These are phyloP conservation scores for Smithornis capensis DNA, from an alignment of 2,113 vertebrate genomes.

Conservation along the genomic window DNA sequence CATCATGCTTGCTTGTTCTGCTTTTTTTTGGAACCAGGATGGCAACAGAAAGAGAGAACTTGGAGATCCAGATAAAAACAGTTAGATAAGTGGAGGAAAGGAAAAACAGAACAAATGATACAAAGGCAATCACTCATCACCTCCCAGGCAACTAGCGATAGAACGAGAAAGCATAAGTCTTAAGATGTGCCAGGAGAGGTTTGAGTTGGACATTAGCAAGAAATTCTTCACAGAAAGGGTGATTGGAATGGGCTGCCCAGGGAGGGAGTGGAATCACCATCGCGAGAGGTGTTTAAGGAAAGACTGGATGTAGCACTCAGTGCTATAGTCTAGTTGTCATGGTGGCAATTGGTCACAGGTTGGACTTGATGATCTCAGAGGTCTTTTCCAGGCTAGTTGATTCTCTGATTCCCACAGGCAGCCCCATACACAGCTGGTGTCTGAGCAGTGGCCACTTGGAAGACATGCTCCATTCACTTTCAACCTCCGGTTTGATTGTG, in stretches of 20 bases:
- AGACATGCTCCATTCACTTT: neutral
- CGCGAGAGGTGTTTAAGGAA: neutral
- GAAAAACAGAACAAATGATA: neutral
- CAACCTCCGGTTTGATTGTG: neutral
- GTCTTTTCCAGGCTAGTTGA: neutral
- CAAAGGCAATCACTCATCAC: neutral
- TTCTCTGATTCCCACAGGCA: neutral
- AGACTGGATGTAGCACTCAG: neutral
- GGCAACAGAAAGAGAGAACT: neutral
- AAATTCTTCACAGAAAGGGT: neutral
- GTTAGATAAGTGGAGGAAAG: neutral
- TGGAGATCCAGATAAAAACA: neutral
- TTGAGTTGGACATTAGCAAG: neutral
- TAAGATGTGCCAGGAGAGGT: neutral
- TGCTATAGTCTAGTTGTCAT: neutral
- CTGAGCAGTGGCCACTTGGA: neutral
- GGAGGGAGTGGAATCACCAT: neutral
- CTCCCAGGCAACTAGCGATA: neutral
- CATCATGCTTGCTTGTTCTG: rapidly evolving
- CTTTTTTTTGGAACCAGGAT: rapidly evolving
- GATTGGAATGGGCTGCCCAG: neutral
- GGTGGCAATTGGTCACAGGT: neutral
- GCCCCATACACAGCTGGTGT: neutral
- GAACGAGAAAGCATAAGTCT: neutral
- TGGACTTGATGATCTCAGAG: neutral